These are phyloP conservation scores for Hyles vespertilio DNA, from an alignment of 1,140 invertebrate species.

Conservation along the genomic window DNA sequence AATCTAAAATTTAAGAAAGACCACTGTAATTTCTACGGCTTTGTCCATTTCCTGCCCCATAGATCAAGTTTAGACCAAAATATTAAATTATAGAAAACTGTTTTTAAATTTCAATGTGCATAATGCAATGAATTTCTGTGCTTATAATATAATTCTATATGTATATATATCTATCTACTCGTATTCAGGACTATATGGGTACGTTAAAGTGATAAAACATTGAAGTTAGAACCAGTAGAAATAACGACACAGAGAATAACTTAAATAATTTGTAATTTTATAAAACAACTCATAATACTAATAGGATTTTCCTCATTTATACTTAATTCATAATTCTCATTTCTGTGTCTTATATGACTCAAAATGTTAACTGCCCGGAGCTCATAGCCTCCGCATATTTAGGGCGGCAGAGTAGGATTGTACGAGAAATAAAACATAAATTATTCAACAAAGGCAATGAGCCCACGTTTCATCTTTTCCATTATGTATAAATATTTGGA, in stretches of 20 bases:
- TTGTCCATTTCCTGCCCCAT: no score
- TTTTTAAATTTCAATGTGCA: no score
- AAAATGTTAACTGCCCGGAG: conserved; percentile 34
- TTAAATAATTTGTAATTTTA: background rate
- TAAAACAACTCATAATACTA: conserved; percentile 9
- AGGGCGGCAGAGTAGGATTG: conserved; percentile 32
- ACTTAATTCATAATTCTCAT: conserved; percentile 19
- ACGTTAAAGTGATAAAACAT: no score
- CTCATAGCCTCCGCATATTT: conserved; percentile 40
- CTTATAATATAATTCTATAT: no score
- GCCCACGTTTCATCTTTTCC: conserved; percentile 60
- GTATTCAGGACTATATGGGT: no score
- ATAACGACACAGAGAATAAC: no score
- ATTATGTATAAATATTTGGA: conserved; percentile 60
- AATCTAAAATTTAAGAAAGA: conserved; percentile 33
- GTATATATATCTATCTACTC: no score
- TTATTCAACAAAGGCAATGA: conserved; percentile 60
- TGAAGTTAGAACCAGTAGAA: no score
- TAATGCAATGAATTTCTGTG: no score
- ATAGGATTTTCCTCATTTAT: conserved; percentile 8
- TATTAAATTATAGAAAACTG: no score
- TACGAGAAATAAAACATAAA: conserved; percentile 59
- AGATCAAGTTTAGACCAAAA: no score
- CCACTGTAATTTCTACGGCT: background rate
- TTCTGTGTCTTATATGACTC: conserved; percentile 16